A percentile compares a stretch with the other conserved stretches of the same genome.
Conservation (phyloP, 2,888 invertebrate species). For the Noctua comes region DNA sequence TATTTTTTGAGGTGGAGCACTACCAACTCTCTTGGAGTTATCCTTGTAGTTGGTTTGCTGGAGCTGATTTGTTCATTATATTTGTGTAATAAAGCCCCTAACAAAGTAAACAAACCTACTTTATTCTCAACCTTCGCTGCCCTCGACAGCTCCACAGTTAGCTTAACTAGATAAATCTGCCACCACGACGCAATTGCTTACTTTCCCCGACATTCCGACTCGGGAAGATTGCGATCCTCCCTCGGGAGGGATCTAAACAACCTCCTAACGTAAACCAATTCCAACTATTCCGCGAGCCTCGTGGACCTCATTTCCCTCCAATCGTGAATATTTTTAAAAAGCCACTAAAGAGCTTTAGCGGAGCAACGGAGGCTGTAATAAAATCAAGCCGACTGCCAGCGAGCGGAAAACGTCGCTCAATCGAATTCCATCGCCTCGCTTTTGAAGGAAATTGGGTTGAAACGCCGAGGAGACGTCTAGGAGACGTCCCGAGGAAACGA, state of each 20-base stretch:
- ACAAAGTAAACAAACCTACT: conserved; percentile 11
- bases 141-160: conserved; percentile 30
- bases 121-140: neutral
- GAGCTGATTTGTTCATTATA: neutral
- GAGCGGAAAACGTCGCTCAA: conserved; percentile 72
- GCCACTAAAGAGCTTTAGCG: conserved; percentile 66
- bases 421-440: conserved; percentile 73
- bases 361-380: conserved; percentile 65
- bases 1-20: neutral
- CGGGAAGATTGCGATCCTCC: conserved; percentile 53
- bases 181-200: conserved; percentile 52
- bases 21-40: neutral
- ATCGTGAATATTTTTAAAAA: conserved; percentile 68
- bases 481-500: conserved; percentile 49
- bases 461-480: conserved; percentile 62
- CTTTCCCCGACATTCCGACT: conserved; percentile 43
- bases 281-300: conserved; percentile 61
- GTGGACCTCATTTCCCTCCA: conserved; percentile 67
- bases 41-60: neutral
- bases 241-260: conserved; percentile 57
- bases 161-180: conserved; percentile 59
- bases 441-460: conserved; percentile 74
- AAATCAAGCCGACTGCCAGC: conserved; percentile 71
- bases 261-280: conserved; percentile 63
- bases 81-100: neutral